Conservation (phyloP, 2,888 invertebrate species). For the Plagiodera versicolora region DNA sequence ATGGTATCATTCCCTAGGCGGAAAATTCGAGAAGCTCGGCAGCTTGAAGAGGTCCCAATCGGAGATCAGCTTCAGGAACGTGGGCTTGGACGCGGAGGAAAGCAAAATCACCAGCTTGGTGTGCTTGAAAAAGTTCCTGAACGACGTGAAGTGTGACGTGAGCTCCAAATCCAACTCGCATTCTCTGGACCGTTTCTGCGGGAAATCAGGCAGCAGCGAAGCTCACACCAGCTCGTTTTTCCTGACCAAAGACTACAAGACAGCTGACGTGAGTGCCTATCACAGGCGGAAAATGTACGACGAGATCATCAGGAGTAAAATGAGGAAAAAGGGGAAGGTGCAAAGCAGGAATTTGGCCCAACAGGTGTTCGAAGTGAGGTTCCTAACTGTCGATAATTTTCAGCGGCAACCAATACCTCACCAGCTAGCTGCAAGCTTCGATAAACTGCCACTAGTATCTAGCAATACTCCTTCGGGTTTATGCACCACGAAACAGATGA, state of each 20-base stretch:
- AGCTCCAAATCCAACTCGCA: slow-evolving; percentile 24
- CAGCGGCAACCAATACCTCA: neutral
- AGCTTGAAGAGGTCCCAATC: slow-evolving; percentile 28
- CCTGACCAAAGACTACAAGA: slow-evolving; percentile 38
- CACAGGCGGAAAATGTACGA: slow-evolving; percentile 39
- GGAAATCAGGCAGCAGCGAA: slow-evolving; percentile 22
- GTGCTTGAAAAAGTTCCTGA: slow-evolving; percentile 26
- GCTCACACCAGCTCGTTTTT: slow-evolving; percentile 30
- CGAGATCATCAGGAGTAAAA: slow-evolving; percentile 33
- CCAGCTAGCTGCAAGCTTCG: neutral
- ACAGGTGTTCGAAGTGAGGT: slow-evolving; percentile 40
- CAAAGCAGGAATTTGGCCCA: slow-evolving; percentile 23
- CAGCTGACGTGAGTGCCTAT: slow-evolving; percentile 32
- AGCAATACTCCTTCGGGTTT: neutral
- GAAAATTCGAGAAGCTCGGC: neutral
- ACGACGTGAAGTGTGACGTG: slow-evolving; percentile 17
- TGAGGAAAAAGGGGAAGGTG: slow-evolving; percentile 28
- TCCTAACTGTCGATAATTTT: slow-evolving; percentile 30
- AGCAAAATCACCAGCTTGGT: slow-evolving; percentile 20
- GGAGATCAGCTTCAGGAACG: slow-evolving; percentile 22
- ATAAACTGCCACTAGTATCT: neutral
- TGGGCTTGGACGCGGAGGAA: slow-evolving; percentile 4
- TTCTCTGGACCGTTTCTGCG: slow-evolving; percentile 27
- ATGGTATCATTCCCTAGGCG: neutral
- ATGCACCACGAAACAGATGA: neutral